phyloP scores from a whole-genome alignment of 2,113 vertebrate genomes.

The Nycticebus coucang region DNA sequence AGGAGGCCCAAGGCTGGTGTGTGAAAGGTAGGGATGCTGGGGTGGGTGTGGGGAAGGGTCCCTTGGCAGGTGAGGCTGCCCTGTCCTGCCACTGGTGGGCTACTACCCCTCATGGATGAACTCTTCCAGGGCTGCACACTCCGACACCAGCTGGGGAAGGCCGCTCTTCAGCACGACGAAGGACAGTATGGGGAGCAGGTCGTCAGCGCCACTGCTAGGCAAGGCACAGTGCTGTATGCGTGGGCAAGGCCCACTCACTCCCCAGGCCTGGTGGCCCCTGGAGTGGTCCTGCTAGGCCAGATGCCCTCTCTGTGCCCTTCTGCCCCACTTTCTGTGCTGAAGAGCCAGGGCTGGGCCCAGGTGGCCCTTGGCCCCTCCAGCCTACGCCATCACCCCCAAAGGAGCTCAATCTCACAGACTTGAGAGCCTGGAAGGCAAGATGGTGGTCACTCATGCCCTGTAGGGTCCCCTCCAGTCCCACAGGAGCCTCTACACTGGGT shows the following conservation, averaged over 20 bases:
- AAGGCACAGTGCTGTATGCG: not conserved
- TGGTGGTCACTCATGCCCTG: not conserved
- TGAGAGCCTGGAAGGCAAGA: not conserved
- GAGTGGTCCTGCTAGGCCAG: not conserved
- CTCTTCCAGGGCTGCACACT: constrained; percentile 95
- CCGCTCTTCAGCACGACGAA: constrained; percentile 92
- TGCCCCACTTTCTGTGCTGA: not conserved
- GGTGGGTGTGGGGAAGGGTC: not conserved
- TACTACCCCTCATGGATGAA: constrained; percentile 96
- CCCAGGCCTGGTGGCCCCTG: not conserved
- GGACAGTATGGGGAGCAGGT: constrained; percentile 95
- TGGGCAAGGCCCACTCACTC: fast-evolving
- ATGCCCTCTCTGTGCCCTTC: not conserved
- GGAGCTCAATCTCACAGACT: not conserved
- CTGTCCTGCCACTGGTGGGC: not conserved
- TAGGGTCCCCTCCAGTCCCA: not conserved
- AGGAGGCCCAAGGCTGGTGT: not conserved
- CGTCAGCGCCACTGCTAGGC: constrained; percentile 91
- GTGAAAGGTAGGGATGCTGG: not conserved
- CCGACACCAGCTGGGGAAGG: constrained; percentile 93
- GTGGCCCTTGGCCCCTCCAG: not conserved
- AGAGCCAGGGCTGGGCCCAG: not conserved
- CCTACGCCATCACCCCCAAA: not conserved
- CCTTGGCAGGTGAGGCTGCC: not conserved
- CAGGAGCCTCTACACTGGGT: not conserved